These are phyloP conservation scores for Lineus longissimus DNA, from an alignment of 1,140 invertebrate species.

Conservation along the genomic window DNA sequence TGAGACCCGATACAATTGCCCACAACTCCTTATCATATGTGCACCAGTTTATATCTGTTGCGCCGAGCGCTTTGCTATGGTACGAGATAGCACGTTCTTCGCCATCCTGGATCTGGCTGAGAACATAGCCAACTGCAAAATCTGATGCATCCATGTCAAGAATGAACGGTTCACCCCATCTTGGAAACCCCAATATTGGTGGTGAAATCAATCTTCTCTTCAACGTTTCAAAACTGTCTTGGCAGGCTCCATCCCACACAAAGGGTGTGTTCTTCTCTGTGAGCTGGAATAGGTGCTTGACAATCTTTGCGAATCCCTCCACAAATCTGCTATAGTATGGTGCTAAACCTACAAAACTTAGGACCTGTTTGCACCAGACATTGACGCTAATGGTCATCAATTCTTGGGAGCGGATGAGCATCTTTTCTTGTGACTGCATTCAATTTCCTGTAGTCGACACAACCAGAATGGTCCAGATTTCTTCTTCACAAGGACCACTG, in stretches of 20 bases:
- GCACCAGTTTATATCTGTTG: slow-evolving; percentile 18
- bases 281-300: slow-evolving; percentile 23
- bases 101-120: slow-evolving; percentile 16
- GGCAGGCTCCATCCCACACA: slow-evolving; percentile 12
- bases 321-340: slow-evolving; percentile 33
- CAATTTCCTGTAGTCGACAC: too few species aligned
- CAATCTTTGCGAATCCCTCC: slow-evolving; percentile 27
- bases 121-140: neutral
- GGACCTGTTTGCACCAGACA: slow-evolving; percentile 39
- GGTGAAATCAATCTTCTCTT: slow-evolving; percentile 19
- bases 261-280: too few species aligned
- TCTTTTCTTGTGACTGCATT: too few species aligned
- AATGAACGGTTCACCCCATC: slow-evolving; percentile 18
- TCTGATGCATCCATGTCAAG: slow-evolving; percentile 11
- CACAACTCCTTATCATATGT: too few species aligned
- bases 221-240: slow-evolving; percentile 20
- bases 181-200: too few species aligned
- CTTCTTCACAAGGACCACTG: slow-evolving; percentile 19
- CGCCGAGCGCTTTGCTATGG: slow-evolving; percentile 13
- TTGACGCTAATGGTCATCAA: slow-evolving; percentile 51
- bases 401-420: slow-evolving; percentile 56
- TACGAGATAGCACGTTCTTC: slow-evolving; percentile 23
- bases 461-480: slow-evolving; percentile 29
- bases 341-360: slow-evolving; percentile 36
- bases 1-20: slow-evolving; percentile 17